Conservation (phyloP, 2,888 invertebrate genomes). For the Temnothorax ravouxi region DNA sequence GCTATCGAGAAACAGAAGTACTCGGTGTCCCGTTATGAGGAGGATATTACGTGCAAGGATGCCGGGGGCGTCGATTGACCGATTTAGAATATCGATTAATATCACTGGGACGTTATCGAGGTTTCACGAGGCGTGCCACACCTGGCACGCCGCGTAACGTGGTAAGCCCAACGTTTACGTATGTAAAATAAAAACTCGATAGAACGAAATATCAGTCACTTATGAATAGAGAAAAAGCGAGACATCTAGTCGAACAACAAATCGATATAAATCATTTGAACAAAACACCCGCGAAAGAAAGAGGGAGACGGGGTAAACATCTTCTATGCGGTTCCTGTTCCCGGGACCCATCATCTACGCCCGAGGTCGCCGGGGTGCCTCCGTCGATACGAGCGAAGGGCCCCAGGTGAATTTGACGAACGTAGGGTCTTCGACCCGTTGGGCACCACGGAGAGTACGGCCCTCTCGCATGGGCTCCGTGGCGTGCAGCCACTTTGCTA, state of each 20-base stretch:
- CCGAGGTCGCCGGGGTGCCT: constrained; percentile 49
- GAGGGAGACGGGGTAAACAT: constrained; percentile 12
- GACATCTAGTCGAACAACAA: constrained; percentile 33
- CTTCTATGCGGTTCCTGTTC: constrained; percentile 8
- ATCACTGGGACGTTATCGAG: constrained; percentile 75
- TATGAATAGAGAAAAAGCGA: constrained; percentile 3
- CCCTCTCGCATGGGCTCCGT: constrained; percentile 67
- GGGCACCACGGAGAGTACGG: constrained; percentile 68
- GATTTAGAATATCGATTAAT: constrained; percentile 85
- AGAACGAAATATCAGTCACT: constrained; percentile 30
- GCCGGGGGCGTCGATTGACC: constrained; percentile 80
- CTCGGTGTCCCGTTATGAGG: constrained; percentile 79
- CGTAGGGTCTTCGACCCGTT: constrained; percentile 77
- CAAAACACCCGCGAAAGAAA: background rate
- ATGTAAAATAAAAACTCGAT: constrained; percentile 40
- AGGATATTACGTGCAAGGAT: constrained; percentile 79
- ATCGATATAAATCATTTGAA: background rate
- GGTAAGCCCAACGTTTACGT: constrained; percentile 4
- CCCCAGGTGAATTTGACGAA: constrained; percentile 72
- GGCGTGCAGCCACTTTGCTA: constrained; percentile 80
- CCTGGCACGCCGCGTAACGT: constrained; percentile 56
- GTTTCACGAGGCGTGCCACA: constrained; percentile 61
- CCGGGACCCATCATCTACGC: background rate
- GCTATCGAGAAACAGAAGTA: constrained; percentile 61
- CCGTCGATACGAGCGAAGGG: constrained; percentile 59